phyloP scores from a whole-genome alignment of 2,113 vertebrate species.

The Nannospalax galili region DNA sequence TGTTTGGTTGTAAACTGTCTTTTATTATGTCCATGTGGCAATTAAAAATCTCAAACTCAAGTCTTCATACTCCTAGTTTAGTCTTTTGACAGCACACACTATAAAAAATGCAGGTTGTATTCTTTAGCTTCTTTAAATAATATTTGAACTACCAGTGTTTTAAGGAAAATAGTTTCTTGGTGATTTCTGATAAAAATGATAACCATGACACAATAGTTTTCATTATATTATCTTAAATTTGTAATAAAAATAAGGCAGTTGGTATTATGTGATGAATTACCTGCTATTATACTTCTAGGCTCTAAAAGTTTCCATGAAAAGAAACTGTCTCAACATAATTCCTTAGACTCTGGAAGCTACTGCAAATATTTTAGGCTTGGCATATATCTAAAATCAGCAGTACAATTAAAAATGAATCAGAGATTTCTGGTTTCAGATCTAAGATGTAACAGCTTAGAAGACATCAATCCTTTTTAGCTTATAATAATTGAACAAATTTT shows the following conservation, averaged over 20 bases:
- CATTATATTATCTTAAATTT: slow-evolving; percentile 42
- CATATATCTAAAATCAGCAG: slow-evolving; percentile 1
- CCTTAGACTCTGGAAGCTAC: not conserved
- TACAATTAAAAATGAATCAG: slow-evolving; percentile 41
- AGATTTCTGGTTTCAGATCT: slow-evolving; percentile 27
- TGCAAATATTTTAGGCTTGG: not conserved
- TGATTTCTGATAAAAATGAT: slow-evolving; percentile 19
- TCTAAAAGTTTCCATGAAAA: slow-evolving; percentile 40
- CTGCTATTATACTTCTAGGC: not conserved
- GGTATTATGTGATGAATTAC: slow-evolving; percentile 4
- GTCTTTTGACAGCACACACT: not conserved
- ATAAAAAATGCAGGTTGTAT: not conserved
- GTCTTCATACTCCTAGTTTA: not conserved
- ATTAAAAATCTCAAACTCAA: not conserved
- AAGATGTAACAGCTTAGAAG: not conserved
- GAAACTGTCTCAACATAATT: not conserved
- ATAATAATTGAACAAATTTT: not conserved
- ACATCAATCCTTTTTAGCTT: not conserved
- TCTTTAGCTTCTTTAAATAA: not conserved
- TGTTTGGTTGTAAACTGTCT: not conserved
- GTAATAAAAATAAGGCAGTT: slow-evolving; percentile 20
- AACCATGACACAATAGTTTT: not conserved
- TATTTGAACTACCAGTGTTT: not conserved
- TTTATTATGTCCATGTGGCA: not conserved
- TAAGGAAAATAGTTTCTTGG: slow-evolving; percentile 15